These are phyloP conservation scores for Cydia strobilella DNA, from an alignment of 1,140 invertebrate genomes.

Conservation along the genomic window DNA sequence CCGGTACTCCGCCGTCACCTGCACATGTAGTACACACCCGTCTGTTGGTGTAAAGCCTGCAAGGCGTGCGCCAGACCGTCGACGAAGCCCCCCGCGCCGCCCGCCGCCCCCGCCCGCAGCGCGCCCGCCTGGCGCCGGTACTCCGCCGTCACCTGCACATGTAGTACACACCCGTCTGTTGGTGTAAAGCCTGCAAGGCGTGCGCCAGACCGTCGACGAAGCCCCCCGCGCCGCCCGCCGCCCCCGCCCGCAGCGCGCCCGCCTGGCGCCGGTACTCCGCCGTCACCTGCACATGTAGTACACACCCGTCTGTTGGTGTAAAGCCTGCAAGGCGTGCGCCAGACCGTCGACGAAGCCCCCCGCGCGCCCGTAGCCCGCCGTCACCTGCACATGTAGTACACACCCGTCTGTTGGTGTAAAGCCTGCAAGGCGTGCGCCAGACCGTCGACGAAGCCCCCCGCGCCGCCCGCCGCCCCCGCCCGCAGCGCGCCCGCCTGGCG, in stretches of 20 bases:
- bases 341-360: slow-evolving; percentile 42
- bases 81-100: slow-evolving; percentile 39
- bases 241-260: slow-evolving; percentile 46
- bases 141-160: too few species aligned
- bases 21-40: slow-evolving; percentile 45
- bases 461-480: slow-evolving; percentile 37
- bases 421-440: slow-evolving; percentile 39
- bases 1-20: too few species aligned
- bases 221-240: slow-evolving; percentile 40
- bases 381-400: too few species aligned
- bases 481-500: slow-evolving; percentile 57
- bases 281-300: too few species aligned
- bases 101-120: slow-evolving; percentile 46
- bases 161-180: slow-evolving; percentile 39
- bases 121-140: slow-evolving; percentile 57
- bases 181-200: slow-evolving; percentile 41
- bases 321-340: slow-evolving; percentile 34
- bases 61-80: slow-evolving; percentile 39
- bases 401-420: slow-evolving; percentile 44
- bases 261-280: too few species aligned
- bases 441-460: slow-evolving; percentile 39
- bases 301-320: slow-evolving; percentile 45
- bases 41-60: slow-evolving; percentile 37
- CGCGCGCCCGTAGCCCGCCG: slow-evolving; percentile 40
- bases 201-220: slow-evolving; percentile 40